A percentile compares a stretch with the other conserved stretches of the same genome.
These are phyloP conservation scores for Metopolophium dirhodum DNA, from an alignment of 1,140 invertebrate species.

Conservation along the genomic window DNA sequence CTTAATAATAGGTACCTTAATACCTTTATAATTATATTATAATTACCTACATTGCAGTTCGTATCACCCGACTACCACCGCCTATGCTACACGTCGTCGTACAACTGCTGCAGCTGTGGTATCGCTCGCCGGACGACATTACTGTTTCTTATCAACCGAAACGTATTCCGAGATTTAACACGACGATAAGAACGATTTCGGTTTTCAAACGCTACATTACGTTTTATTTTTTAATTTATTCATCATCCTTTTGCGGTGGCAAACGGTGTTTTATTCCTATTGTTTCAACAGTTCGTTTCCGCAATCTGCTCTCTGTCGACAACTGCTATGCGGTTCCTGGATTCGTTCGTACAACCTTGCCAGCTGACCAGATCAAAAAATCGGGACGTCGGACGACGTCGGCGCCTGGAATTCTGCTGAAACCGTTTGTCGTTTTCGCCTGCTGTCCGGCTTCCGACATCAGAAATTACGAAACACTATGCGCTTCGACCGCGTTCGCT, in stretches of 20 bases:
- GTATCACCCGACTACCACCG: too few relatives aligned
- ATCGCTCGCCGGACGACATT: background rate
- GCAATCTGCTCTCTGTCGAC: background rate
- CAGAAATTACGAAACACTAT: background rate
- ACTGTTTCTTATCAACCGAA: background rate
- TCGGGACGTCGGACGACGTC: background rate
- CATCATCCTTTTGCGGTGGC: background rate
- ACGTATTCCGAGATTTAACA: background rate
- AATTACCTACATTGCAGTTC: too few relatives aligned
- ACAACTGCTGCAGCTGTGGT: too few relatives aligned
- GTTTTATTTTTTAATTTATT: background rate
- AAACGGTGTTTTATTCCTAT: background rate
- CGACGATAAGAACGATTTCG: background rate
- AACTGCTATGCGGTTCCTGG: background rate
- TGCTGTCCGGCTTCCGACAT: background rate
- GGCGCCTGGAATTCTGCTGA: background rate
- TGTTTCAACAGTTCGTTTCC: background rate
- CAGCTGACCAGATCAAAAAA: background rate
- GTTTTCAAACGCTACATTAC: background rate
- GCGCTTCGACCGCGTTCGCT: background rate
- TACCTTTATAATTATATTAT: too few relatives aligned
- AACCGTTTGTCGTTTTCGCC: background rate
- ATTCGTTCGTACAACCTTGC: background rate
- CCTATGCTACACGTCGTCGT: too few relatives aligned
- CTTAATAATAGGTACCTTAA: too few relatives aligned